Evolutionary conservation across 1,140 invertebrate species (phyloP).

Genomic region (Adoxophyes honmai): DNA sequence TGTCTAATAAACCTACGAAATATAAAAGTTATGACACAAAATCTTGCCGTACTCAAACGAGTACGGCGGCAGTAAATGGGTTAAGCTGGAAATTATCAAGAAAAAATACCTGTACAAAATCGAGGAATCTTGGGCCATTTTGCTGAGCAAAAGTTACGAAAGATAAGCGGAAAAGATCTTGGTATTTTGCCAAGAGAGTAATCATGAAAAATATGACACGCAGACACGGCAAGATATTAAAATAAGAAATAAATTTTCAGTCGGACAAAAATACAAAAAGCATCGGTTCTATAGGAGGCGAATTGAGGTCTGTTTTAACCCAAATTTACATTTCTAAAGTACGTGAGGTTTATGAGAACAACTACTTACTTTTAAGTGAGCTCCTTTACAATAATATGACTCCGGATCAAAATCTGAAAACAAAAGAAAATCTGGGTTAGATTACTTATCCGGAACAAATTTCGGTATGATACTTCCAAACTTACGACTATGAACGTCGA

Average conservation of each 20-base stretch:
- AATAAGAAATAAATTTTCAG: slow-evolving; percentile 49
- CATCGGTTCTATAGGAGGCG: background rate
- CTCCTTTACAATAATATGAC: slow-evolving; percentile 67
- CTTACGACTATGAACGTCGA: too few species aligned
- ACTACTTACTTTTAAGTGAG: slow-evolving; percentile 63
- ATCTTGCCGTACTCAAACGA: too few species aligned
- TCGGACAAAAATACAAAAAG: slow-evolving; percentile 26
- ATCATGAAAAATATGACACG: slow-evolving; percentile 57
- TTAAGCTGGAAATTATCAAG: slow-evolving; percentile 29
- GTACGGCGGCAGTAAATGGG: too few species aligned
- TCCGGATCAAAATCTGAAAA: slow-evolving; percentile 70
- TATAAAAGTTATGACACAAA: too few species aligned
- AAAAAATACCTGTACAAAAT: slow-evolving; percentile 17
- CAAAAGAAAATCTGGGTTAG: slow-evolving; percentile 26
- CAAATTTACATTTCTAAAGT: slow-evolving; percentile 23
- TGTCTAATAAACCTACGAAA: too few species aligned
- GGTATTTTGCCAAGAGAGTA: slow-evolving; percentile 58
- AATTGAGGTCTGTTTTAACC: background rate
- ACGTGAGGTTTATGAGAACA: background rate
- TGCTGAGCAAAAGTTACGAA: slow-evolving; percentile 45
- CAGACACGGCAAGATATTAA: slow-evolving; percentile 48
- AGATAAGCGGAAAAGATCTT: slow-evolving; percentile 55
- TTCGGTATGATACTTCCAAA: too few species aligned
- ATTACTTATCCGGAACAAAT: too few species aligned
- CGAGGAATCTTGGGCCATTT: slow-evolving; percentile 33